Base-by-base conservation (phyloP, 2,797 vertebrate genomes). In the Poliocrania exsul region DNA sequence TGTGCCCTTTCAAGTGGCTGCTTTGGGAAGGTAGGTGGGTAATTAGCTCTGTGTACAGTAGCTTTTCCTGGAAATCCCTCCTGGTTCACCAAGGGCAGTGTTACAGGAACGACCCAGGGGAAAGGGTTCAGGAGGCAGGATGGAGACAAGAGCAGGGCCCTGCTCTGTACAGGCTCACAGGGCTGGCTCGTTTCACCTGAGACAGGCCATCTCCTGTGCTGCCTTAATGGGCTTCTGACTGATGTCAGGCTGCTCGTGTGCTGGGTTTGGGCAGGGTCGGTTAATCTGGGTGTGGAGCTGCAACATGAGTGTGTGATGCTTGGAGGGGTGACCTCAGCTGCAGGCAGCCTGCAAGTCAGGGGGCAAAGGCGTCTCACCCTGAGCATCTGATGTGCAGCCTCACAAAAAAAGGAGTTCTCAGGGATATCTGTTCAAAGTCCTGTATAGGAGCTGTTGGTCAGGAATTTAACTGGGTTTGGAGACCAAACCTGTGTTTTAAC, bases 11-110 rank as follows among this genome's bases (percentile, higher is more conserved):
- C 6, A 77, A 93, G 74, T 57, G 49, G 49, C 42, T 54, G 42
- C 10, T 86, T 94, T 91, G 70, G 81, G 62, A 95, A 81, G 81
- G 70, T 31, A 81, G 81, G 70, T 31, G 74, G 79, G 28, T 21
- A 37, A 81, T 88, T 44, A 72, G 38, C 40, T 75, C 37, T 93
- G 73, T 7, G 3, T 65, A 56, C 44, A 69, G 85, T 25, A 78
- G 50, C 40, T 29, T 31, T 94, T 95, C 93, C 90, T 86, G 96
- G 87, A 93, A 96, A 44, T 44, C 23, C 20, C 40, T 54, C 15
- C 54, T 56, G 53, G 9, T 58, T 74, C 54, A 13, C 28, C 5
- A 42, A 64, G 33, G 10, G 42, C 28, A 90, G 18, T 2, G 12
- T 78, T 74, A 78, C 5, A 2, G 38, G 50, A 64, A 64, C 5